phyloP scores from a whole-genome alignment of 2,888 invertebrate genomes.

The Halictus quadricinctus region DNA sequence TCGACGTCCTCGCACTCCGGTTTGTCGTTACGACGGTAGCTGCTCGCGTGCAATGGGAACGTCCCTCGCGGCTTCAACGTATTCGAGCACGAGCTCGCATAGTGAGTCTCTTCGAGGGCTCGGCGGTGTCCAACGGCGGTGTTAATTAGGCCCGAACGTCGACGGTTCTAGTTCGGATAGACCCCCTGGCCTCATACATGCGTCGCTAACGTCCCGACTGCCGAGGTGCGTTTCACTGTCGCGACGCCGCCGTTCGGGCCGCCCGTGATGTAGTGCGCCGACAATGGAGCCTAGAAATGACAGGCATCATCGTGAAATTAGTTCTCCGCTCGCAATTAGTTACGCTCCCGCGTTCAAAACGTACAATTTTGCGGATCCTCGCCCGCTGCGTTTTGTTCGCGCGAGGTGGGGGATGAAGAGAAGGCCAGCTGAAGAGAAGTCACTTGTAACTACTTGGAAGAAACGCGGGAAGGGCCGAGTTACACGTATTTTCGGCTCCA shows the following conservation, averaged over 20 bases:
- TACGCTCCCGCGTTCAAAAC: too few species aligned
- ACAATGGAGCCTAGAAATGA: slow-evolving; percentile 77
- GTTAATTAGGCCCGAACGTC: slow-evolving; percentile 65
- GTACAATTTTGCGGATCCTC: too few species aligned
- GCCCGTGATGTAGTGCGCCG: slow-evolving; percentile 81
- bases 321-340: too few species aligned
- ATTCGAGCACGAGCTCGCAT: slow-evolving; percentile 36
- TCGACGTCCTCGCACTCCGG: not conserved
- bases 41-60: slow-evolving; percentile 22
- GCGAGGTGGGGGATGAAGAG: not conserved
- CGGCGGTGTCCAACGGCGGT: slow-evolving; percentile 54
- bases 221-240: slow-evolving; percentile 84
- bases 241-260: slow-evolving; percentile 84
- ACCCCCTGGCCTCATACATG: slow-evolving; percentile 85
- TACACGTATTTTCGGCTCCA: too few species aligned
- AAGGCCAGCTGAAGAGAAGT: too few species aligned
- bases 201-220: slow-evolving; percentile 85
- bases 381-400: too few species aligned
- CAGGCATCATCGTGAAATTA: not conserved
- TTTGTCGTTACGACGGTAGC: not conserved
- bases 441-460: too few species aligned
- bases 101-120: slow-evolving; percentile 40
- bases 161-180: slow-evolving; percentile 78
- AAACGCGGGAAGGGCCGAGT: too few species aligned
- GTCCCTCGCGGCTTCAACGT: slow-evolving; percentile 27